phyloP scores from a whole-genome alignment of 1,140 invertebrate genomes.

The Teleopsis dalmanni region DNA sequence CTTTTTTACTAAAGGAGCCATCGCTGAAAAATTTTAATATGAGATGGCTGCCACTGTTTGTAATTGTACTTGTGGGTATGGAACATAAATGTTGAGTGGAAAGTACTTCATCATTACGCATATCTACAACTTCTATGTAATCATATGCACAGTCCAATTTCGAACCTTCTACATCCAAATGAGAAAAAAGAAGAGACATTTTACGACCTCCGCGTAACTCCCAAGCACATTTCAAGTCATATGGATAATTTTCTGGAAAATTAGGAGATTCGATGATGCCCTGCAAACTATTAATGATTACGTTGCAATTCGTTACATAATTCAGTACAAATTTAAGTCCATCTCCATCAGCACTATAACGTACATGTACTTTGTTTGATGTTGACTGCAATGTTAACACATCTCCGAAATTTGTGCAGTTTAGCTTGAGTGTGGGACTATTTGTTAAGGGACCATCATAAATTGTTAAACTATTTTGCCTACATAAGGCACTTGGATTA shows the following conservation, averaged over 20 bases:
- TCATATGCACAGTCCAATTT: slow-evolving; percentile 48
- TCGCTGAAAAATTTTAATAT: slow-evolving; percentile 52
- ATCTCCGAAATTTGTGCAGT: slow-evolving; percentile 12
- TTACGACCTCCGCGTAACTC: slow-evolving; percentile 59
- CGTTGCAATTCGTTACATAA: slow-evolving; percentile 48
- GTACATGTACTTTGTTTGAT: slow-evolving; percentile 25
- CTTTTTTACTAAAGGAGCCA: slow-evolving; percentile 17
- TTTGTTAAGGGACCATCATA: slow-evolving; percentile 24
- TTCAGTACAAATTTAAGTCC: slow-evolving; percentile 20
- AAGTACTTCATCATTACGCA: slow-evolving; percentile 23
- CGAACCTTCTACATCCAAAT: slow-evolving; percentile 57
- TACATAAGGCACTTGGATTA: slow-evolving; percentile 51
- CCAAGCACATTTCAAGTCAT: slow-evolving; percentile 63
- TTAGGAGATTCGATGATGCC: slow-evolving; percentile 61
- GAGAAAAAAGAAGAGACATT: slow-evolving; percentile 65
- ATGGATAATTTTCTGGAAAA: slow-evolving; percentile 58
- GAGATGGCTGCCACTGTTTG: slow-evolving; percentile 26
- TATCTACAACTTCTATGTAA: slow-evolving; percentile 47
- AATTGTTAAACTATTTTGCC: slow-evolving; percentile 47
- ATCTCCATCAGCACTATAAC: slow-evolving; percentile 12
- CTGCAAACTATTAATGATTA: slow-evolving; percentile 23
- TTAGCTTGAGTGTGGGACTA: slow-evolving; percentile 11
- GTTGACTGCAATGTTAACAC: slow-evolving; percentile 14
- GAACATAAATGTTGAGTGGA: slow-evolving; percentile 47
- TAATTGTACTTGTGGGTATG: slow-evolving; percentile 5